Evolutionary conservation across 2,888 invertebrate species (phyloP).

Genomic region (Melanostoma mellinum): DNA sequence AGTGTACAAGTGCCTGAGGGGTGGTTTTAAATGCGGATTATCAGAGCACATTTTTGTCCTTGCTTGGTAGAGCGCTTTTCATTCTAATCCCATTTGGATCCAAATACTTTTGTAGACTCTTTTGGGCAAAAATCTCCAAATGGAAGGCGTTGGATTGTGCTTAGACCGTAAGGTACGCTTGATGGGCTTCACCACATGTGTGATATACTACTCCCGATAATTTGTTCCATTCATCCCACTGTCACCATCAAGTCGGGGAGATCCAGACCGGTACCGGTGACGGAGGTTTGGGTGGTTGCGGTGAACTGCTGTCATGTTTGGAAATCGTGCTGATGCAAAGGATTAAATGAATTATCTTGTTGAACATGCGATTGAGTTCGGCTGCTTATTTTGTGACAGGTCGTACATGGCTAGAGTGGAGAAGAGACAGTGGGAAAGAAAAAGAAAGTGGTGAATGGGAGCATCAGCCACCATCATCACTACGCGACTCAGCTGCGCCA

Average conservation of each 20-base stretch:
- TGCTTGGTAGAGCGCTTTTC: not conserved
- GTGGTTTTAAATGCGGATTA: constrained; percentile 37
- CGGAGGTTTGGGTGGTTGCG: constrained; percentile 16
- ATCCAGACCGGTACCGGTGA: not conserved
- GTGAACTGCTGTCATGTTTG: constrained; percentile 32
- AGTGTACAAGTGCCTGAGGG: constrained; percentile 13
- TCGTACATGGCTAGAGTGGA: constrained; percentile 6
- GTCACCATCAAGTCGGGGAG: not conserved
- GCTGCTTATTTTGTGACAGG: constrained; percentile 33
- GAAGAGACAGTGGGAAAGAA: not conserved
- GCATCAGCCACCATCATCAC: constrained; percentile 1
- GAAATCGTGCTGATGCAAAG: constrained; percentile 42
- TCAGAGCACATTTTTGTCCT: constrained; percentile 36
- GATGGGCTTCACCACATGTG: constrained; percentile 21
- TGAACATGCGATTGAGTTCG: constrained; percentile 55
- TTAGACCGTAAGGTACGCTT: constrained; percentile 25
- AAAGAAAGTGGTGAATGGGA: constrained; percentile 17
- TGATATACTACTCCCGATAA: constrained; percentile 25
- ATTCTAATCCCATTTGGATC: constrained; percentile 43
- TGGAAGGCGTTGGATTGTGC: constrained; percentile 26
- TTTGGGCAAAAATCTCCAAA: constrained; percentile 29
- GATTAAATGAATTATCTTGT: constrained; percentile 61
- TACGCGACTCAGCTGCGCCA: not conserved
- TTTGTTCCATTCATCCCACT: not conserved
- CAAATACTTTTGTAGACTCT: constrained; percentile 32